phyloP scores from a whole-genome alignment of 2,113 vertebrate genomes.

The Phyllostomus discolor region DNA sequence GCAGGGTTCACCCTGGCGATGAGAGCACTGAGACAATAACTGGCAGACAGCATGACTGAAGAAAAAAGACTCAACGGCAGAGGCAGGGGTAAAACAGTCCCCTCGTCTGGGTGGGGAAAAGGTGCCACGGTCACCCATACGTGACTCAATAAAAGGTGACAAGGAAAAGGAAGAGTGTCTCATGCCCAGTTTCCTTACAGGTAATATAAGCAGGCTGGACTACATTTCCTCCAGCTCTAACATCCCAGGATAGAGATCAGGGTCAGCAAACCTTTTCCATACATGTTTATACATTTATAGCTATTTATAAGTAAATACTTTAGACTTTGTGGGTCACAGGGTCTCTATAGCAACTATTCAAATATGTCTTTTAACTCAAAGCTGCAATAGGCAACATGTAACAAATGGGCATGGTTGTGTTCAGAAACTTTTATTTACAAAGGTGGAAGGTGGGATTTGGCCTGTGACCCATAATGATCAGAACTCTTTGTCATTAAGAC shows the following conservation, averaged over 20 bases:
- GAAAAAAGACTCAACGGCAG: neutral
- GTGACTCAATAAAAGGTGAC: neutral
- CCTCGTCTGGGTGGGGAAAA: neutral
- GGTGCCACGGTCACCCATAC: neutral
- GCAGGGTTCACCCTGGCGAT: neutral
- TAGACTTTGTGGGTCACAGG: neutral
- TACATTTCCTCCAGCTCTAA: neutral
- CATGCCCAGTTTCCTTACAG: neutral
- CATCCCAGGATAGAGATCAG: neutral
- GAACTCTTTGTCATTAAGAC: neutral
- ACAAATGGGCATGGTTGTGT: neutral
- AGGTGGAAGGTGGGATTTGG: neutral
- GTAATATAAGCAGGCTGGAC: neutral
- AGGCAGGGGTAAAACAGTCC: neutral
- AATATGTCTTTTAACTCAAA: neutral
- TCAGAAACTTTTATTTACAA: neutral
- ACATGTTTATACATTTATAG: neutral
- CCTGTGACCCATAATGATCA: neutral
- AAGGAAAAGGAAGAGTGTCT: neutral
- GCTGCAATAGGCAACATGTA: neutral
- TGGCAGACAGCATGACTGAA: neutral
- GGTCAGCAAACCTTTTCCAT: neutral
- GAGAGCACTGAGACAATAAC: neutral
- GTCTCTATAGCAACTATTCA: neutral
- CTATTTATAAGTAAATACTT: conserved; percentile 5